Conservation (phyloP, 1,140 invertebrate genomes). For the Wiebesia pumilae region DNA sequence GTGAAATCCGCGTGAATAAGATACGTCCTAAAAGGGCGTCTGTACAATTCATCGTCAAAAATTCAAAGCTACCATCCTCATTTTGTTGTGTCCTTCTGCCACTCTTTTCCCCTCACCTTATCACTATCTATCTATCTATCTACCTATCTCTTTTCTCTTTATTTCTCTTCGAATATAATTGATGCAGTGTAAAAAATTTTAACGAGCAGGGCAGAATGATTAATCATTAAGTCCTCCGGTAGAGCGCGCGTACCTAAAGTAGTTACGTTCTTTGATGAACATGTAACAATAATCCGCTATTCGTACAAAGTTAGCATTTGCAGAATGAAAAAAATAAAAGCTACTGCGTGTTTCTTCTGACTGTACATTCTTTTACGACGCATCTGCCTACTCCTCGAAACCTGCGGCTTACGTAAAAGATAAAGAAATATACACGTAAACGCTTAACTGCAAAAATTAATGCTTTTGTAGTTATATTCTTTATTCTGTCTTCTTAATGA, state of each 20-base stretch:
- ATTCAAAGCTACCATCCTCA: constrained; percentile 38
- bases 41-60: constrained; percentile 28
- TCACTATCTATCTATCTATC: background rate
- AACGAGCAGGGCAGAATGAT: constrained; percentile 47
- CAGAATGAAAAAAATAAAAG: background rate
- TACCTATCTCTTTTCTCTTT: background rate
- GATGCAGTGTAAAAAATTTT: constrained; percentile 31
- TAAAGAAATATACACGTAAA: constrained; percentile 8
- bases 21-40: constrained; percentile 10
- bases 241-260: background rate
- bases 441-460: constrained; percentile 69
- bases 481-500: constrained; percentile 56
- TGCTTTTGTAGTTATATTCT: background rate
- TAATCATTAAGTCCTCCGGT: constrained; percentile 49
- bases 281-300: constrained; percentile 4
- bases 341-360: too few relatives aligned
- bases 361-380: background rate
- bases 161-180: constrained; percentile 13
- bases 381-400: background rate
- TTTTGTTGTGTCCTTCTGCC: background rate
- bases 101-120: background rate
- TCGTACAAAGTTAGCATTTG: constrained; percentile 48
- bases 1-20: constrained; percentile 9
- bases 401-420: too few relatives aligned
- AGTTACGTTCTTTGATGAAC: constrained; percentile 4